Percentiles rank a stretch among this genome's conserved stretches.
phyloP scores from a whole-genome alignment of 2,888 invertebrate species.

The Acronicta aceris region DNA sequence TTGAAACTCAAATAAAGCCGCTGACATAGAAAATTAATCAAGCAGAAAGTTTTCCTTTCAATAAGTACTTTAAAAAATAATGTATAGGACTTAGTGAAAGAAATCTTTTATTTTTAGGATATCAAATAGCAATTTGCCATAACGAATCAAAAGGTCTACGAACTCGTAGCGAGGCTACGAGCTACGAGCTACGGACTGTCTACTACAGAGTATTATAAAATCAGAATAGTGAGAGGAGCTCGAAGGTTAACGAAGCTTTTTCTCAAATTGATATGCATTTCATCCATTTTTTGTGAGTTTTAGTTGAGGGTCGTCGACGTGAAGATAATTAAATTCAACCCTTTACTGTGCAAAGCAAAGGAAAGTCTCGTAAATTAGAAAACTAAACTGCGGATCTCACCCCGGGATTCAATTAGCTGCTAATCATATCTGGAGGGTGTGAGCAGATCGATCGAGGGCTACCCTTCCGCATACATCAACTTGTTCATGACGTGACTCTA shows the following conservation, averaged over 20 bases:
- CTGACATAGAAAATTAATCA: slow-evolving; percentile 37
- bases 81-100: slow-evolving; percentile 33
- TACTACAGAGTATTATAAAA: slow-evolving; percentile 52
- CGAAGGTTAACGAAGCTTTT: slow-evolving; percentile 63
- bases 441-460: slow-evolving; percentile 80
- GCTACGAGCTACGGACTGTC: slow-evolving; percentile 49
- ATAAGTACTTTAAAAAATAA: slow-evolving; percentile 37
- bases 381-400: slow-evolving; percentile 88
- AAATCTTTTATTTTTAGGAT: slow-evolving; percentile 57
- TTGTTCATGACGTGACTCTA: slow-evolving; percentile 52
- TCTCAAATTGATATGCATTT: slow-evolving; percentile 73
- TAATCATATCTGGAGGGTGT: slow-evolving; percentile 89
- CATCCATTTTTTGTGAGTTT: slow-evolving; percentile 75
- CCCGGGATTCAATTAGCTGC: slow-evolving; percentile 88
- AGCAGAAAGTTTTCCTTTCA: slow-evolving; percentile 38
- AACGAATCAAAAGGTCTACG: slow-evolving; percentile 64
- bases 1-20: slow-evolving; percentile 30
- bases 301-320: slow-evolving; percentile 73
- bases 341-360: slow-evolving; percentile 81
- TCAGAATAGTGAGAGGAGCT: slow-evolving; percentile 61
- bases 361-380: slow-evolving; percentile 88
- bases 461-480: slow-evolving; percentile 74
- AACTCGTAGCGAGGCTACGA: slow-evolving; percentile 59
- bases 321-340: slow-evolving; percentile 87
- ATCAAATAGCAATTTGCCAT: slow-evolving; percentile 68